Evolutionary conservation across 1,140 invertebrate genomes (phyloP).

Genomic region (Heliconius eleuchia): DNA sequence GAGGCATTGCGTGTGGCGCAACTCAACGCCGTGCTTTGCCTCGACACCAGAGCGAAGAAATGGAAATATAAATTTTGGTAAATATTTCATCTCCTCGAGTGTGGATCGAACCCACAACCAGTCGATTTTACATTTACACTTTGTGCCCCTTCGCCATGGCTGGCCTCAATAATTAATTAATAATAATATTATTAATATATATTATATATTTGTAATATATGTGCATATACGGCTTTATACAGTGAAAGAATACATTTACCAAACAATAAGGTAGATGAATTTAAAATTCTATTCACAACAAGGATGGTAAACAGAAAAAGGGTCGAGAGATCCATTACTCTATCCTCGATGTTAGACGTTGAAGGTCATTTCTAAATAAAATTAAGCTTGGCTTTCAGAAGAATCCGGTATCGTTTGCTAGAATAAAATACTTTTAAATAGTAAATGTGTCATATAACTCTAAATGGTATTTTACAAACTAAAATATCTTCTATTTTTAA

Average conservation of each 20-base stretch:
- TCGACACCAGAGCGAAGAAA: no score
- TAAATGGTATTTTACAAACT: background rate
- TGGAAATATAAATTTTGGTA: no score
- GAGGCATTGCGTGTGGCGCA: no score
- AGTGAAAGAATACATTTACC: conserved; percentile 17
- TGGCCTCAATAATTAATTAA: no score
- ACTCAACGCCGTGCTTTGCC: no score
- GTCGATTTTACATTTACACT: no score
- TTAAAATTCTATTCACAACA: conserved; percentile 32
- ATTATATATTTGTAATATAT: background rate
- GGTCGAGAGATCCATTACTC: conserved; percentile 16
- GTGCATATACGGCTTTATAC: background rate
- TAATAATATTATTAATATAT: no score
- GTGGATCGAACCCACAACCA: no score
- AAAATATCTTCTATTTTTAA: background rate
- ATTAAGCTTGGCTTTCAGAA: conserved; percentile 5
- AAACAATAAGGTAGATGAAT: conserved; percentile 19
- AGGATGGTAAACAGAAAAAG: conserved; percentile 25
- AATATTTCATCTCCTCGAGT: no score
- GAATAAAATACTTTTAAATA: background rate
- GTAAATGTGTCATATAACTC: background rate
- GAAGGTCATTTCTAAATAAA: conserved; percentile 20
- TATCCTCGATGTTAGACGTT: conserved; percentile 14
- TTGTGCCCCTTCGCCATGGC: no score
- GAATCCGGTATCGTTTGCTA: background rate